Evolutionary conservation across 1,140 invertebrate genomes (phyloP), one percentile per base, ranked within the genome.

Genomic region (Prorops nasuta): DNA sequence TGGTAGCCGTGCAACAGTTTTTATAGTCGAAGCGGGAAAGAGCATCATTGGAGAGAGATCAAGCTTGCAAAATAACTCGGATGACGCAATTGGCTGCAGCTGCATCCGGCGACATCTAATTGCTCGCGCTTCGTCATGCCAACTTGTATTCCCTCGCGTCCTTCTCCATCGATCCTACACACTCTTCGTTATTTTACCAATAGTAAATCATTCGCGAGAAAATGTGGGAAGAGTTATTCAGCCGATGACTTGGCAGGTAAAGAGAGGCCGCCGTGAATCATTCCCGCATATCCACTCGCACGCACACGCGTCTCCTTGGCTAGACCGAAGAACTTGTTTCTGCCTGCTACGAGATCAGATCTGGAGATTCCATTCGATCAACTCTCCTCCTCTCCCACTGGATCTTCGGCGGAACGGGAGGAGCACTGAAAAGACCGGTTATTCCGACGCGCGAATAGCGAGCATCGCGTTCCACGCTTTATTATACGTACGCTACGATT

Each of bases 91-190:
- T 45, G 10, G 51, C 50, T 54, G 66, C 67, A 68, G 64, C 67
- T 68, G 67, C 66, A 67, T 70, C 64, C 67, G 67, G 66, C 62
- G 66, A 61, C 65, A 61, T 60, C 64, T 67, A 69, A 69, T 69
- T 69, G 66, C 65, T 61, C 60, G 54, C 58, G 58, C 63, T 53
- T 59, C 49, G 49, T 60, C 59, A 62, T 58, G 49, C 54, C 50
- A 56, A 51, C 38, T 35, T 9, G 24, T 28, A 28, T 12, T 12
- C 12, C 12, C 24, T 6, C 24, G 24, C 12, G 24, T 12, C 24
- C 24, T 28, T 28, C 12, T 28, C 12, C 12, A 6, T 28, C 24
- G 24, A 28, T 28, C 12, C 24, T n/a, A n/a, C n/a, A n/a, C n/a
- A n/a, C n/a, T n/a, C n/a, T n/a, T n/a, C n/a, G n/a, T n/a, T n/a